Percentiles rank a stretch among this genome's conserved stretches.
Evolutionary conservation across 2,888 invertebrate species (phyloP).

Genomic region (Synanthedon andrenaeformis): DNA sequence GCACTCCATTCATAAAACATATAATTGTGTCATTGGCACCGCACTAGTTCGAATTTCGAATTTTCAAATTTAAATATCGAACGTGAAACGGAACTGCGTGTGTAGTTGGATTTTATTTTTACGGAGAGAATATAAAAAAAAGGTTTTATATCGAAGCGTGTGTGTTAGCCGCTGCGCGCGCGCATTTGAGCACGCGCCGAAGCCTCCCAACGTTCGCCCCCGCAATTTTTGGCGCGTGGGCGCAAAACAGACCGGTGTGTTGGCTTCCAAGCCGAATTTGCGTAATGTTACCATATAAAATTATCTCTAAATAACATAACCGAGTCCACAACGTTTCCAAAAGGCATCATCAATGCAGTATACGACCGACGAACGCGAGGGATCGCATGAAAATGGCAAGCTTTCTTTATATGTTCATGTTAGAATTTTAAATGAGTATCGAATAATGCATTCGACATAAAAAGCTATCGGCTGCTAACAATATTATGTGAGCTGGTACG

Average conservation of each 20-base stretch:
- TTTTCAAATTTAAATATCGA: conserved; percentile 12
- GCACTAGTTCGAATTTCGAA: conserved; percentile 26
- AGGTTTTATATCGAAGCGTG: conserved; percentile 30
- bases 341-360: conserved; percentile 5
- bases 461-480: conserved; percentile 69
- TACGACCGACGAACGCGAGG: conserved; percentile 58
- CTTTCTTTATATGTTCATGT: conserved; percentile 66
- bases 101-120: neutral
- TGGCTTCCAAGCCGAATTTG: conserved; percentile 59
- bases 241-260: conserved; percentile 34
- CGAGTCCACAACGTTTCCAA: conserved; percentile 5
- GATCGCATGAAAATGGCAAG: conserved; percentile 60
- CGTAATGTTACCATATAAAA: conserved; percentile 37
- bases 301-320: conserved; percentile 28
- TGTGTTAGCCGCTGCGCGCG: conserved; percentile 53
- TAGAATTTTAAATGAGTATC: conserved; percentile 71
- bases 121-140: neutral
- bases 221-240: conserved; percentile 62
- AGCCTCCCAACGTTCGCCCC: conserved; percentile 61
- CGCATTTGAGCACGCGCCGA: conserved; percentile 58
- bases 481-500: conserved; percentile 67
- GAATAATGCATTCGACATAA: conserved; percentile 70
- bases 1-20: conserved; percentile 59
- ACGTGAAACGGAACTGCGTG: conserved; percentile 19
- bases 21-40: conserved; percentile 20